Conservation (phyloP, 1,140 invertebrate species). For the Lamellibrachia luymesi region DNA sequence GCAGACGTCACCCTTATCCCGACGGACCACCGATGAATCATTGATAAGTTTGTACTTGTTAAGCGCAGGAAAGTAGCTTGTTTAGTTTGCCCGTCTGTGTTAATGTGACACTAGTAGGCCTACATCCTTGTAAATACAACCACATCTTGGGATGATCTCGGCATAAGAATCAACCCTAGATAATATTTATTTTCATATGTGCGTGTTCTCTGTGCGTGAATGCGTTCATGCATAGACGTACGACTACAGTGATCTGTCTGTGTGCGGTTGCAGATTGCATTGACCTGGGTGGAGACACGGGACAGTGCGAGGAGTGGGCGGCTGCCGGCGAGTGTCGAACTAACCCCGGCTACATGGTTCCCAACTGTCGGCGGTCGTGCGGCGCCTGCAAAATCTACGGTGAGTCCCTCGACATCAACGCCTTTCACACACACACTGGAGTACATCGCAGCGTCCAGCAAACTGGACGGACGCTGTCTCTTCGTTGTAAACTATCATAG, state of each 20-base stretch:
- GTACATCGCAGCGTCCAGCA: no score
- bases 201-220: background rate
- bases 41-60: no score
- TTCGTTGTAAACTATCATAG: no score
- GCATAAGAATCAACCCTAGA: no score
- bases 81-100: no score
- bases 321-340: background rate
- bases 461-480: no score
- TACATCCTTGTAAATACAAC: no score
- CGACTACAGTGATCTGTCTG: background rate
- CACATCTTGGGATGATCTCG: no score
- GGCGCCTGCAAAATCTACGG: conserved; percentile 3
- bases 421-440: background rate
- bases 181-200: background rate
- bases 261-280: background rate
- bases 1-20: no score
- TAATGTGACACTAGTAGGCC: no score
- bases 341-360: conserved; percentile 18
- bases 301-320: background rate
- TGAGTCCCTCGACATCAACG: background rate
- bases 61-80: no score
- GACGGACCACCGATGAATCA: no score
- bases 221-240: background rate
- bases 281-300: background rate
- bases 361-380: conserved; percentile 14